A percentile compares a stretch with the other conserved stretches of the same genome.
phyloP scores from a whole-genome alignment of 2,797 vertebrate species.

The Holocentrus rufus region DNA sequence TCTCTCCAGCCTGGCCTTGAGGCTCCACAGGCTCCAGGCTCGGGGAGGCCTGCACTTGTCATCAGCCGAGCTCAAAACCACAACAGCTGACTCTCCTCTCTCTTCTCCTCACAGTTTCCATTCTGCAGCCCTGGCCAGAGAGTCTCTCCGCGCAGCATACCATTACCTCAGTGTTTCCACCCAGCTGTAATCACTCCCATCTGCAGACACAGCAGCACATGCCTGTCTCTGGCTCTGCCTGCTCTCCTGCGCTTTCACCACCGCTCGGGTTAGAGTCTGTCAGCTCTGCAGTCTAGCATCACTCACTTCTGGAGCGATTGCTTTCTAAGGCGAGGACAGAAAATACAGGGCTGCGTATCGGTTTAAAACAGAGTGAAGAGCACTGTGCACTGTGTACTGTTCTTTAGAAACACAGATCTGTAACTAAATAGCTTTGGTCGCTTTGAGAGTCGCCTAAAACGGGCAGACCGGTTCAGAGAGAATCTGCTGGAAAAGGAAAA shows the following conservation, averaged over 20 bases:
- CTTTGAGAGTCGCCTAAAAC: constrained; percentile 37
- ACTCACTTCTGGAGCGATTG: constrained; percentile 35
- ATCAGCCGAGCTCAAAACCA: constrained; percentile 67
- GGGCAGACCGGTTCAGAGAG: constrained; percentile 29
- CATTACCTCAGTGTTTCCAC: constrained; percentile 81
- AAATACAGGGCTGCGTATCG: constrained; percentile 26
- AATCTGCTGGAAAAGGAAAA: constrained; percentile 47
- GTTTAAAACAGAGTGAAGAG: constrained; percentile 37
- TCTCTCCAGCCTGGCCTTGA: constrained; percentile 75
- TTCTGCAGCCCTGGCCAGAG: constrained; percentile 57
- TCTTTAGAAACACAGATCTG: constrained; percentile 26
- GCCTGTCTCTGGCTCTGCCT: constrained; percentile 54
- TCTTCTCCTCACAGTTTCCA: constrained; percentile 72
- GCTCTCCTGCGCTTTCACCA: constrained; percentile 43
- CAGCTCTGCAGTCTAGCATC: constrained; percentile 54
- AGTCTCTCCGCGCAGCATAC: constrained; percentile 61
- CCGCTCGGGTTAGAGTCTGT: constrained; percentile 42
- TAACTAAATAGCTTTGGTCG: constrained; percentile 38
- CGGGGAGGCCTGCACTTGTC: constrained; percentile 74
- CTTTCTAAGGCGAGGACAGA: constrained; percentile 40
- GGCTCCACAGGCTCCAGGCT: constrained; percentile 72
- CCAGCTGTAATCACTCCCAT: constrained; percentile 77
- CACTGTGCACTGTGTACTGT: background rate
- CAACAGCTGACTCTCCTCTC: constrained; percentile 67
- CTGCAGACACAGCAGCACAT: constrained; percentile 74